Evolutionary conservation across 2,113 vertebrate species (phyloP).

Genomic region (Psilopsiagon aymara): DNA sequence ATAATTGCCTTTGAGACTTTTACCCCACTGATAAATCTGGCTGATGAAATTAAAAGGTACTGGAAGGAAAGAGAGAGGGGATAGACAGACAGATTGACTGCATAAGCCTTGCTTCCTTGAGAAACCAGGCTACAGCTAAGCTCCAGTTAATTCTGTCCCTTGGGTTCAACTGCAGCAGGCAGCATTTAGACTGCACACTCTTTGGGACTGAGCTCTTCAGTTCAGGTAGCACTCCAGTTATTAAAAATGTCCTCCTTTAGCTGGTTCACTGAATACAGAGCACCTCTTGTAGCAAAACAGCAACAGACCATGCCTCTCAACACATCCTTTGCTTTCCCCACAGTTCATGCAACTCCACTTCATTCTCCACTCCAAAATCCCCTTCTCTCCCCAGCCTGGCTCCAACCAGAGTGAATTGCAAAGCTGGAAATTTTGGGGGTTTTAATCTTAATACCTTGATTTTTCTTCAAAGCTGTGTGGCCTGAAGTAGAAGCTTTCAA

Average conservation of each 20-base stretch:
- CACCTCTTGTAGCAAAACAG: neutral
- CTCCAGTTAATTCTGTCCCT: conserved; percentile 38
- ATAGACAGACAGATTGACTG: neutral
- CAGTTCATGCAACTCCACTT: neutral
- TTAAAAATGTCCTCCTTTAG: neutral
- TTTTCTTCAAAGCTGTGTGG: neutral
- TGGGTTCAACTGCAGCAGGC: neutral
- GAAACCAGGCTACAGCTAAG: conserved; percentile 36
- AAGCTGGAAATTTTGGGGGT: neutral
- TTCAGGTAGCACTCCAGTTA: neutral
- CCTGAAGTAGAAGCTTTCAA: neutral
- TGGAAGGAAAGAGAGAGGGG: neutral
- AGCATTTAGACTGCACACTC: neutral
- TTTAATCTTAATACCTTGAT: neutral
- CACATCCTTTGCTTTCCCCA: neutral
- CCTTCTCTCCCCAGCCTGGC: neutral
- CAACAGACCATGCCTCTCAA: neutral
- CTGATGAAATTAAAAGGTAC: conserved; percentile 46
- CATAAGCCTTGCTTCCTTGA: conserved; percentile 1
- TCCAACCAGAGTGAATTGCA: neutral
- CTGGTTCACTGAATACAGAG: neutral
- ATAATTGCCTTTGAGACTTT: conserved; percentile 26
- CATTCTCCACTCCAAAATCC: neutral
- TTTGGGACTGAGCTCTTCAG: neutral
- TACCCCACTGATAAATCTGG: conserved; percentile 8